Evolutionary conservation across 2,113 vertebrate species (phyloP), one percentile per base, ranked within the genome.

Genomic region (Sterrhoptilus dennistouni): DNA sequence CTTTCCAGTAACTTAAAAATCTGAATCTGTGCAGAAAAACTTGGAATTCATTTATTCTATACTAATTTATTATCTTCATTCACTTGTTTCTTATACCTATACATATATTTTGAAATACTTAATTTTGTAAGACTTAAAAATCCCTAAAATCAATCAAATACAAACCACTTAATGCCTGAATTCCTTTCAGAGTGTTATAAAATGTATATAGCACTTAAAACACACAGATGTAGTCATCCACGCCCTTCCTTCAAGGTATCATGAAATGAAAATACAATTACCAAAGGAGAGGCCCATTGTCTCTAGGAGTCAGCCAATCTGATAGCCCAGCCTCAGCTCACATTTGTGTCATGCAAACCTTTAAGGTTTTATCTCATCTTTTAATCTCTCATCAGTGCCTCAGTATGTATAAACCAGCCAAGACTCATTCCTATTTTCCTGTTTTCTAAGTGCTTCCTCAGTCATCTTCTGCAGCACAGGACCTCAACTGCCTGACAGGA

Each of bases 81-180:
- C 57, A 29, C 70, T 84, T 68, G 19, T 74, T 81, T 89, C 64
- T 89, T 64, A 54, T 47, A 83, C 20, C 15, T 68, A 64, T n/a
- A 56, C 2, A 6, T 3, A 18, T 8, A 7, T 89, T 82, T 64
- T 56, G 12, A 90, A 91, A 89, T 35, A 82, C 12, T 60, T 71
- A 2, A 38, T 40, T 63, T 81, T 66, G 17, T 75, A 82, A 82
- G 36, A 75, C 54, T 69, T 44, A 31, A 65, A 83, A 68, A 4
- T 0, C 0, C 3, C 29, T 38, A 22, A 56, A 60, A 19, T 6
- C 19, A 75, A 74, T 2, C 12, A 50, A 60, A 83, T 3, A 5
- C 33, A 74, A 95, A 77, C 16, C 0, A 2, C 21, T 69, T 87
- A 20, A 78, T 35, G n/a, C 14, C 36, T 56, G 23, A 66, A 76